Evolutionary conservation across 2,888 invertebrate genomes (phyloP), one percentile per base, ranked within the genome.

Genomic region (Drosophila subsilvestris): DNA sequence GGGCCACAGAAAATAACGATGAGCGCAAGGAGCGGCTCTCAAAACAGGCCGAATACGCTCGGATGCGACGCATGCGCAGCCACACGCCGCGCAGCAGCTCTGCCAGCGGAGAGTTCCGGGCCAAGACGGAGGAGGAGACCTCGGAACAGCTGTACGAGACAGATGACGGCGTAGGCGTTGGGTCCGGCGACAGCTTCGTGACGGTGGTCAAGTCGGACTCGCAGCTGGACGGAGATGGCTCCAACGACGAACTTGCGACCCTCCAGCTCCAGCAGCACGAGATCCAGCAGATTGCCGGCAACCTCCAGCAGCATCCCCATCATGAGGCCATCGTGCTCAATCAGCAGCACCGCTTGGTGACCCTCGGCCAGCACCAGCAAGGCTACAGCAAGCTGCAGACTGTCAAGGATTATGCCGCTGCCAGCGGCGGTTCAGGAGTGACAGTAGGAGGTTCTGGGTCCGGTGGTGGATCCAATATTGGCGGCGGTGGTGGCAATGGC

Each of bases 41-140:
- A 14, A 91, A 90, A 66, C 92, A 92, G 74, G 92, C 92, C 0
- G 91, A 92, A 54, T 92, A 92, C 56, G 92, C 92, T 0, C 86
- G 92, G 9, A 74, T 90, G 76, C 89, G 92, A 17, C 88, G 92
- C 59, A 80, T 92, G 72, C 90, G 92, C 63, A 89, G 90, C 32
- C 91, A 92, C 69, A 90, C 91, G 20, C 92, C 91, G 3, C 89
- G 51, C 78, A 90, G 74, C 57, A 91, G 71, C 84, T 90, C 61
- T 74, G 79, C 84, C 62, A 85, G 89, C 58, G 75, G 74, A 8
- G 90, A 90, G 62, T 85, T 88, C 25, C 84, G 75, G 29, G 74
- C 74, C 70, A 88, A 88, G 27, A 82, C 80, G 25, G 88, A 84
- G 56, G 77, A 75, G 62, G 61, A 74, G 29, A 86, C 72, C 62